Conservation (phyloP, 2,113 vertebrate genomes). For the Gymnocephalus cernua region DNA sequence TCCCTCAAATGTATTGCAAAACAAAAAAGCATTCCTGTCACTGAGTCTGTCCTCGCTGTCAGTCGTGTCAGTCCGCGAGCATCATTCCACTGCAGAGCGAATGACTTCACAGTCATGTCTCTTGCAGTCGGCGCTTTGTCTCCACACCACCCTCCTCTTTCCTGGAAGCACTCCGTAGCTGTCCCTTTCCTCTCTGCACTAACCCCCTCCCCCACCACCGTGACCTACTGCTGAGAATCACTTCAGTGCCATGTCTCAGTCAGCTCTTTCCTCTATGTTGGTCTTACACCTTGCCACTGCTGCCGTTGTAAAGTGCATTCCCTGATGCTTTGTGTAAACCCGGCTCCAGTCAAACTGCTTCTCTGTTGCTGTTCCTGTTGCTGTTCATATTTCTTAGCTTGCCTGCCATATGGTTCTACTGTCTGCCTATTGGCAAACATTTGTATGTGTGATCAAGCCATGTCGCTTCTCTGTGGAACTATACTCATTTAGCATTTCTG, state of each 20-base stretch:
- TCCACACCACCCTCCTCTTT: slow-evolving; percentile 41
- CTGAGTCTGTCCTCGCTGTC: slow-evolving; percentile 47
- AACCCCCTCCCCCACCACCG: slow-evolving; percentile 4
- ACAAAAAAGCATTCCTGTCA: slow-evolving; percentile 42
- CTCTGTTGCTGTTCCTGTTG: not conserved
- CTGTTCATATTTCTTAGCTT: slow-evolving; percentile 6
- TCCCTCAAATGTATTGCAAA: slow-evolving; percentile 33
- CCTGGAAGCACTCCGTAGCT: slow-evolving; percentile 26
- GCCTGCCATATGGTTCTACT: slow-evolving; percentile 19
- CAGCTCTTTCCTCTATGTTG: slow-evolving; percentile 35
- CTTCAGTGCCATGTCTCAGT: slow-evolving; percentile 51
- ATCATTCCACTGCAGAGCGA: slow-evolving; percentile 43
- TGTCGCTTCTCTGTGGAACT: slow-evolving; percentile 5
- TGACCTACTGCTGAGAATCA: slow-evolving; percentile 55
- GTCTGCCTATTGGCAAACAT: slow-evolving; percentile 16
- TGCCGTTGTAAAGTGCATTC: slow-evolving; percentile 28
- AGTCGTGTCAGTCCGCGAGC: slow-evolving; percentile 34
- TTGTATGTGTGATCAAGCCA: slow-evolving; percentile 6
- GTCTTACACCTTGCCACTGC: slow-evolving; percentile 33
- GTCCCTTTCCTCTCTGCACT: slow-evolving; percentile 42
- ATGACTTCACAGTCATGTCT: slow-evolving; percentile 56
- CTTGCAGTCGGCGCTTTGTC: slow-evolving; percentile 45
- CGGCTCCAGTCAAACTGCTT: not conserved
- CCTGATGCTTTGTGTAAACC: slow-evolving; percentile 27
- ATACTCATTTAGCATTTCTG: slow-evolving; percentile 1